A percentile compares a stretch with the other conserved stretches of the same genome.
Conservation (phyloP, 2,888 invertebrate genomes). For the Rhorus exstirpatorius region DNA sequence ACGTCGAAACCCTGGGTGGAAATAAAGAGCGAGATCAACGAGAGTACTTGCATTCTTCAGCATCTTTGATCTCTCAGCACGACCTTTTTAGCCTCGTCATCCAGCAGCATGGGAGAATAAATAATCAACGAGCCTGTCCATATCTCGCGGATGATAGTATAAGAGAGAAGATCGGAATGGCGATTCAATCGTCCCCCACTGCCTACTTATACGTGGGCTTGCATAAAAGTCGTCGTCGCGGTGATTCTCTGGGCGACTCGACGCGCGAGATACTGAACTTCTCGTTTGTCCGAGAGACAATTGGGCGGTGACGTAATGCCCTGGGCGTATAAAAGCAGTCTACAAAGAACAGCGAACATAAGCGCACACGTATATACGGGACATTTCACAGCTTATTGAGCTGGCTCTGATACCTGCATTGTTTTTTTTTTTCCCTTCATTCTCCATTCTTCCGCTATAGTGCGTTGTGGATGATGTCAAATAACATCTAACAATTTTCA, state of each 20-base stretch:
- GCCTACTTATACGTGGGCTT: conserved; percentile 58
- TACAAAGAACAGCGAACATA: conserved; percentile 14
- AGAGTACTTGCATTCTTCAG: conserved; percentile 50
- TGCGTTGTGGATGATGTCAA: not conserved
- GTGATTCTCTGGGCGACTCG: conserved; percentile 21
- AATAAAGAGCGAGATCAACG: conserved; percentile 8
- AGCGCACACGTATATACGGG: conserved; percentile 6
- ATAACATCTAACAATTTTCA: not conserved
- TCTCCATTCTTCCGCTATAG: not conserved
- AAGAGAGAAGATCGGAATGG: conserved; percentile 49
- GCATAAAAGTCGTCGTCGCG: conserved; percentile 30
- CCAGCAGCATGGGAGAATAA: conserved; percentile 3
- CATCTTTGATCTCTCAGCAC: conserved; percentile 57
- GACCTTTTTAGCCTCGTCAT: conserved; percentile 53
- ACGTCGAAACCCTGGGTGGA: conserved; percentile 1
- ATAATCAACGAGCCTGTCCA: conserved; percentile 27
- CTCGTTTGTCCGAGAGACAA: conserved; percentile 53
- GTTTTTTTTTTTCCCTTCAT: conserved; percentile 7
- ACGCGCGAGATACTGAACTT: conserved; percentile 60
- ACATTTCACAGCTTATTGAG: conserved; percentile 15
- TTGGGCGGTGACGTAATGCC: conserved; percentile 66
- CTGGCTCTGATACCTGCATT: not conserved
- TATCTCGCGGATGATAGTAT: conserved; percentile 12
- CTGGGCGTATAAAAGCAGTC: conserved; percentile 40
- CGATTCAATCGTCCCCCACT: conserved; percentile 56